phyloP scores from a whole-genome alignment of 2,797 vertebrate species.

The Enteromius thamalakanensis region DNA sequence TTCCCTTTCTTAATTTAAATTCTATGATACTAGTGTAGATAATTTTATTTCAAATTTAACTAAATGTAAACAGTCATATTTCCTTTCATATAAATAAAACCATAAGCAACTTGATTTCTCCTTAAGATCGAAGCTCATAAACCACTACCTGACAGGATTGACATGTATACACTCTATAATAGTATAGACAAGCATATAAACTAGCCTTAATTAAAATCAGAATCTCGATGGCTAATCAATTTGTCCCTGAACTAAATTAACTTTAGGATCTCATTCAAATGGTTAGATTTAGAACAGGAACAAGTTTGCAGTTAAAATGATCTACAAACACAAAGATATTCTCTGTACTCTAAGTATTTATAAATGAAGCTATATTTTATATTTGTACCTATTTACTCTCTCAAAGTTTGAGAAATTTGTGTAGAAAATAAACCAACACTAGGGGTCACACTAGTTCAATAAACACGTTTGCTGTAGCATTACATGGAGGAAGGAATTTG shows the following conservation, averaged over 20 bases:
- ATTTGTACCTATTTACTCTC: background rate
- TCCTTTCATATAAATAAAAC: conserved; percentile 1
- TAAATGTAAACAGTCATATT: background rate
- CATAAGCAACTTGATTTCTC: background rate
- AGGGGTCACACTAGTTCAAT: conserved; percentile 33
- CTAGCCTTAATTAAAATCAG: background rate
- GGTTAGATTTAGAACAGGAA: background rate
- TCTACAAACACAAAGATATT: background rate
- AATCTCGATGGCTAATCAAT: background rate
- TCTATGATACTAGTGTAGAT: background rate
- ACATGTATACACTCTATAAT: background rate
- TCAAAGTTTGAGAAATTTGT: background rate
- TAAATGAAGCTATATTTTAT: background rate
- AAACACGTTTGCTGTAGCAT: background rate
- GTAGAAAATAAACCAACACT: background rate
- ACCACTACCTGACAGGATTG: background rate
- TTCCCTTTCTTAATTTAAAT: background rate
- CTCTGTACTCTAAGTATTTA: background rate
- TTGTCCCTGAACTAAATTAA: background rate
- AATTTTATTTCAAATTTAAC: background rate
- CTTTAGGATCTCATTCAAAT: background rate
- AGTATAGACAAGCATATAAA: background rate
- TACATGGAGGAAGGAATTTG: background rate
- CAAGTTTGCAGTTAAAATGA: background rate
- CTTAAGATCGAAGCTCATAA: background rate